Base-by-base conservation (phyloP, 2,113 vertebrate genomes). In the Grammomys dolichurus region DNA sequence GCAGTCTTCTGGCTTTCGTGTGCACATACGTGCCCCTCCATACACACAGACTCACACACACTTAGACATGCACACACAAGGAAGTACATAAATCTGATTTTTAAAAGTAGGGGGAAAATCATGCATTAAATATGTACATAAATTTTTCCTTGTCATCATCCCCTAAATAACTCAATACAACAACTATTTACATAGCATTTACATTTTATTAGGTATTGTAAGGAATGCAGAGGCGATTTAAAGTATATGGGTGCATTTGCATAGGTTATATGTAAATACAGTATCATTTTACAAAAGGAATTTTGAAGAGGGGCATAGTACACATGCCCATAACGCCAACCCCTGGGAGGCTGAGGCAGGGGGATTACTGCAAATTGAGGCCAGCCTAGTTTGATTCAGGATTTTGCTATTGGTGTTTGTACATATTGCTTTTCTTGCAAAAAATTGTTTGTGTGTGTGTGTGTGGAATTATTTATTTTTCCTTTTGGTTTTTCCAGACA, bases 111-210 rank as follows among this genome's bases (percentile, higher is more conserved):
- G 58, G 28, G 1, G 10, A 48, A 48, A 69, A 87, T 48, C 84
- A 48, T 69, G 43, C 43, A 87, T 87, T 87, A 87, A 87, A 67
- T 87, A 87, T 87, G 84, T 36, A 69, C 84, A 87, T 87, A 67
- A 87, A 69, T 87, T 87, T 87, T 87, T 69, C 84, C 84, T 48
- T 51, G 84, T 69, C 63, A 48, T 69, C 63, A 69, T 87, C 48
- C 84, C 43, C 63, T 69, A 87, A 87, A 87, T 69, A 86, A 86
- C 84, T 69, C 84, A 87, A 87, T 87, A 87, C 43, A 87, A 87
- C 84, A 69, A 87, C 43, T 87, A 87, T 87, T 87, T 87, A 87
- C 84, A 87, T 87, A 87, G 84, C 84, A 69, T 87, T 87, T 87
- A 87, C 84, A 87, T 87, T 87, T 87, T 69, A 69, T 87, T 87